Base-by-base conservation (phyloP, 2,113 vertebrate genomes). In the Oreotrochilus melanogaster region DNA sequence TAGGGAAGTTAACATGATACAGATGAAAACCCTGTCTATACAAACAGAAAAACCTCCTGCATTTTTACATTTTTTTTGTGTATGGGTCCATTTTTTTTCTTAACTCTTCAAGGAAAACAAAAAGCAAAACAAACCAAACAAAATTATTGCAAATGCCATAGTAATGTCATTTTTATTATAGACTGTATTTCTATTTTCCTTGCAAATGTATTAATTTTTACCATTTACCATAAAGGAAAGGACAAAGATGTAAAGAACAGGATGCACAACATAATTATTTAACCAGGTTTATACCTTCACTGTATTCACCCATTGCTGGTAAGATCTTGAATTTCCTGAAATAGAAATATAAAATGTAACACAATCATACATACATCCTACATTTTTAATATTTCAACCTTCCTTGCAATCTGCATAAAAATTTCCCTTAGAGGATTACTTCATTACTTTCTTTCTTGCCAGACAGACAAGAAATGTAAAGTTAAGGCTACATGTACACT, bases 231-330 rank as follows among this genome's bases (percentile, higher is more conserved):
- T 39, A 83, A 37, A 25, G 35, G 60, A 88, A 65, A 79, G 6
- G 30, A 51, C 28, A 69, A 76, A 79, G 42, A 72, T 24, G 53
- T 65, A 78, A 71, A 42, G 30, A 84, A 53, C 23, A 56, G 11
- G 6, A 65, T 45, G 28, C 11, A 2, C 31, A 56, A 18, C 16
- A 22, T 33, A 65, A 93, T 53, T 42, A 89, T 51, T 93, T 33
- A 62, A 72, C 9, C 45, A 76, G 86, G 12, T 85, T 87, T 61
- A 80, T 99, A 99, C 99, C 99, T 99, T 99, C 80, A 99, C 99
- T 56, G 98, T 99, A 73, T 99, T 97, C 94, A 99, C 98, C 99
- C 99, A 99, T 8, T 99, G 99, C 82, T 99, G 99, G 60, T 99
- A 99, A 28, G 99, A 98, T 91, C 98, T 98, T 9, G 98, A 97